phyloP scores from a whole-genome alignment of 2,888 invertebrate genomes.

The Pollenia angustigena region DNA sequence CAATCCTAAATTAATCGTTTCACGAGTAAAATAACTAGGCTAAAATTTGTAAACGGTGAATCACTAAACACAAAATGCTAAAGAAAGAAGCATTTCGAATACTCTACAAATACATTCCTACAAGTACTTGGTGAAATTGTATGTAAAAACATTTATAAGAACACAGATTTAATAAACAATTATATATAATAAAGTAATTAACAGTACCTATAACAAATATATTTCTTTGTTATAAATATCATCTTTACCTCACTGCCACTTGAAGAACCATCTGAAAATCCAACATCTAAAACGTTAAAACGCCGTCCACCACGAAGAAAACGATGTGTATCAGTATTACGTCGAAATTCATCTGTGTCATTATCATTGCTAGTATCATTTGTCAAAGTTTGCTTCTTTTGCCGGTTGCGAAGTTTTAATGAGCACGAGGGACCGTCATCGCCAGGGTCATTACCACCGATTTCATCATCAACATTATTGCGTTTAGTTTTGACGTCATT shows the following conservation, averaged over 20 bases:
- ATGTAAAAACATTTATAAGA: neutral
- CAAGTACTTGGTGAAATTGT: neutral
- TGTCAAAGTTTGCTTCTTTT: conserved; percentile 52
- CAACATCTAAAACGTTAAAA: conserved; percentile 68
- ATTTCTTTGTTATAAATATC: conserved; percentile 24
- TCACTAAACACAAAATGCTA: no score
- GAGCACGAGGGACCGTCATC: conserved; percentile 78
- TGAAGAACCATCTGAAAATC: conserved; percentile 75
- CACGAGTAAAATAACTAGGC: no score
- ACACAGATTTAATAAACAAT: neutral
- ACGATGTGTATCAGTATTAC: conserved; percentile 73
- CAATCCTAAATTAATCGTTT: no score
- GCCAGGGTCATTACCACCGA: conserved; percentile 68
- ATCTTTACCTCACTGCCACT: conserved; percentile 82
- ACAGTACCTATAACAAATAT: neutral
- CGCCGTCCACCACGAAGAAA: conserved; percentile 73
- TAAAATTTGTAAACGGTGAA: no score
- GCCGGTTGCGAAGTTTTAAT: conserved; percentile 48
- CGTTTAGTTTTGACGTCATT: conserved; percentile 59
- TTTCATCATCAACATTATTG: conserved; percentile 20
- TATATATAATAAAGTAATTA: neutral
- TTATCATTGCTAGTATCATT: conserved; percentile 28
- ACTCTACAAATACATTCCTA: no score
- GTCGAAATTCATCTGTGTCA: conserved; percentile 73
- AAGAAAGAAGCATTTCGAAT: no score